Percentiles rank a stretch among this genome's conserved stretches.
Evolutionary conservation across 1,140 invertebrate genomes (phyloP).

Genomic region (Piezodorus guildinii): DNA sequence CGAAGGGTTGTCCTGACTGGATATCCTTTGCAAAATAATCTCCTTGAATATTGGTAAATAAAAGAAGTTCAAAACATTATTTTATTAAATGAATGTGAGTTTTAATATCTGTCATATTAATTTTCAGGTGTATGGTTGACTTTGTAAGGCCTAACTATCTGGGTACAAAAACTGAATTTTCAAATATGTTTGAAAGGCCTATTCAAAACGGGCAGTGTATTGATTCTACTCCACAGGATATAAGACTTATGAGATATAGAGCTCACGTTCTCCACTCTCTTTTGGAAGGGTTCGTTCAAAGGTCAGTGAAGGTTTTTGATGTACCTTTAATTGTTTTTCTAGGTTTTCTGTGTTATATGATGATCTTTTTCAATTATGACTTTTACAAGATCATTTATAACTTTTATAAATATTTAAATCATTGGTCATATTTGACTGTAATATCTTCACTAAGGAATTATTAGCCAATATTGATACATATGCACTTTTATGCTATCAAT

Average conservation of each 20-base stretch:
- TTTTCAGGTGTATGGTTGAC: constrained; percentile 71
- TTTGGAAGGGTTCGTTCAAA: constrained; percentile 83
- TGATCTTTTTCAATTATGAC: too few relatives aligned
- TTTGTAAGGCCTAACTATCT: constrained; percentile 89
- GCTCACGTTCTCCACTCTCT: constrained; percentile 83
- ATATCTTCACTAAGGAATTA: too few relatives aligned
- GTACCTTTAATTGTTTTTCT: too few relatives aligned
- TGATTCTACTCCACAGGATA: constrained; percentile 82
- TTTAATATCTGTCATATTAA: constrained; percentile 22
- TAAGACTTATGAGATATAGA: constrained; percentile 75
- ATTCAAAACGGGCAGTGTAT: constrained; percentile 91
- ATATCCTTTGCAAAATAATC: constrained; percentile 93
- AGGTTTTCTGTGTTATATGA: too few relatives aligned
- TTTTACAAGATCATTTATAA: too few relatives aligned
- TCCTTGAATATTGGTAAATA: constrained; percentile 78
- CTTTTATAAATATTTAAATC: too few relatives aligned
- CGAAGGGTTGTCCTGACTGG: constrained; percentile 84
- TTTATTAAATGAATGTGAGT: too few relatives aligned
- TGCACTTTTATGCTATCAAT: too few relatives aligned
- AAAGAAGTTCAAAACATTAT: not conserved
- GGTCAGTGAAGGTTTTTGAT: constrained; percentile 34
- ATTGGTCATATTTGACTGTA: too few relatives aligned
- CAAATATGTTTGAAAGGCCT: constrained; percentile 90
- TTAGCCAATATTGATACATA: too few relatives aligned
- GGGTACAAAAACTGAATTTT: constrained; percentile 86